These are phyloP conservation scores for Salvelinus fontinalis DNA, from an alignment of 2,113 vertebrate species.

Conservation along the genomic window DNA sequence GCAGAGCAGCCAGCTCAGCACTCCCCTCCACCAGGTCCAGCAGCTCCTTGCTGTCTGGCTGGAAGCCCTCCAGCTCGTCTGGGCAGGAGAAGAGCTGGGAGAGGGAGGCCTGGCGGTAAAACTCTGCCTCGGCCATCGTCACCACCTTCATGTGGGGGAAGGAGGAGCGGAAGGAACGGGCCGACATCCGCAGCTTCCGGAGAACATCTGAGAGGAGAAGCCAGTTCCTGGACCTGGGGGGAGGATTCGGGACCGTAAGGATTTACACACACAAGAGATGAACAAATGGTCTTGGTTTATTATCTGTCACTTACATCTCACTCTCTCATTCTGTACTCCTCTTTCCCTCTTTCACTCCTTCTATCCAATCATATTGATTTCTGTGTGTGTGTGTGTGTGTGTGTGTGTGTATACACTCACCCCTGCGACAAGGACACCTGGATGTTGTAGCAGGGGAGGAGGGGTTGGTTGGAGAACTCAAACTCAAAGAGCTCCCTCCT, in stretches of 20 bases:
- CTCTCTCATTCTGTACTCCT: too few species aligned
- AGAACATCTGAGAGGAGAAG: conserved; percentile 89
- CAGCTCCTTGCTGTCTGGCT: conserved; percentile 89
- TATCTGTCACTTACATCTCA: too few species aligned
- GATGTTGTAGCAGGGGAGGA: conserved; percentile 92
- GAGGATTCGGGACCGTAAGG: background rate
- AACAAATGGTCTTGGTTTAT: too few species aligned
- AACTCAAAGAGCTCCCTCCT: conserved; percentile 91
- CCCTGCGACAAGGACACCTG: conserved; percentile 95
- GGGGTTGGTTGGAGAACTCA: conserved; percentile 88
- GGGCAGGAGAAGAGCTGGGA: conserved; percentile 90
- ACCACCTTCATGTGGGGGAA: conserved; percentile 90
- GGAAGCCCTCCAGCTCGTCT: conserved; percentile 87
- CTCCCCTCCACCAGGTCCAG: conserved; percentile 93
- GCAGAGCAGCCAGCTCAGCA: conserved; percentile 84
- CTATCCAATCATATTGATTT: background rate
- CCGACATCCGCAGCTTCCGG: conserved; percentile 86
- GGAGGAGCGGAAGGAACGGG: conserved; percentile 86
- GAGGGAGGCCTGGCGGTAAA: conserved; percentile 89
- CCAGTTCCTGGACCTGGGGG: conserved; percentile 90
- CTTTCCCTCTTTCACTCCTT: too few species aligned
- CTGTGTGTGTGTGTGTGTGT: background rate
- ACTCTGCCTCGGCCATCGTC: conserved; percentile 88
- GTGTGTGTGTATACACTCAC: conserved; percentile 70
- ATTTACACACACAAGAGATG: background rate